A percentile compares a stretch with the other conserved stretches of the same genome.
These are phyloP conservation scores for Pangasianodon hypophthalmus DNA, from an alignment of 2,113 vertebrate species.

Conservation along the genomic window DNA sequence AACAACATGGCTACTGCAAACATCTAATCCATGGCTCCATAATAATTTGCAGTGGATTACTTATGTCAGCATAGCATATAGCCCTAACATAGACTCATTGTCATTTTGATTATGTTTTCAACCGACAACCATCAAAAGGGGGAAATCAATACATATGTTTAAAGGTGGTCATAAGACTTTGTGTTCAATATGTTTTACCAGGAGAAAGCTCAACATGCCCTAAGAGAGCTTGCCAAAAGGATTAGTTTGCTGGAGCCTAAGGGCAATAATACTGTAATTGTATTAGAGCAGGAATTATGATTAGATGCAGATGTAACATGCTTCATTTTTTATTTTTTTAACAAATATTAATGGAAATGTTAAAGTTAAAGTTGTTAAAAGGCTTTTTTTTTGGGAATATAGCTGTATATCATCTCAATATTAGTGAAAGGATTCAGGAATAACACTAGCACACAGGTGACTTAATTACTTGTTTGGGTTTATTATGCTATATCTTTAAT, in stretches of 20 bases:
- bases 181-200: conserved; percentile 67
- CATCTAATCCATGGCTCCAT: neutral
- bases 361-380: no score
- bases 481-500: neutral
- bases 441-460: neutral
- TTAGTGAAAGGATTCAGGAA: neutral
- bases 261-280: neutral
- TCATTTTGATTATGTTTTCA: conserved; percentile 73
- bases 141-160: conserved; percentile 77
- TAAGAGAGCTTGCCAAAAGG: neutral
- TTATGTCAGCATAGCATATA: neutral
- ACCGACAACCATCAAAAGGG: conserved; percentile 66
- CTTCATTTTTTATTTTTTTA: neutral
- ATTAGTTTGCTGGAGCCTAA: neutral
- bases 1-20: neutral
- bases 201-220: neutral
- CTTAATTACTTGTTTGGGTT: neutral
- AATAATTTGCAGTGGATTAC: neutral
- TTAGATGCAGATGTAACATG: neutral
- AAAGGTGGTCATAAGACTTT: conserved; percentile 65
- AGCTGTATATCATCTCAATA: neutral
- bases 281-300: neutral
- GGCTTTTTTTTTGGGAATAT: neutral
- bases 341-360: neutral
- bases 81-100: neutral